Evolutionary conservation across 2,797 vertebrate genomes (phyloP).

Genomic region (Erithacus rubecula): DNA sequence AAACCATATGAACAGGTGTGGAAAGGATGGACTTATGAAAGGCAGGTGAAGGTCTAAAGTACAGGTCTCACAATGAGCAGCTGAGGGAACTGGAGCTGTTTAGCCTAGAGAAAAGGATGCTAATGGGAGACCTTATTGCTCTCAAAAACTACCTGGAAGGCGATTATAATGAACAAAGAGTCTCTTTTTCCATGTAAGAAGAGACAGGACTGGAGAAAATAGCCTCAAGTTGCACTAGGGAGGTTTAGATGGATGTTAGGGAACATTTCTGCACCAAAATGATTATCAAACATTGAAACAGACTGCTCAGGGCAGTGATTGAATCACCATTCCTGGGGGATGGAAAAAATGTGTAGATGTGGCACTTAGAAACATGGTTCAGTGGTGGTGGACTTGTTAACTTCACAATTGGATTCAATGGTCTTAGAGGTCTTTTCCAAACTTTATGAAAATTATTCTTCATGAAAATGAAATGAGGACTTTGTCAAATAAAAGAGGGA

Average conservation of each 20-base stretch:
- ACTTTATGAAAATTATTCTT: background rate
- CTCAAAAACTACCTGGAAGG: background rate
- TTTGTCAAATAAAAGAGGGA: background rate
- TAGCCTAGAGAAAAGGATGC: background rate
- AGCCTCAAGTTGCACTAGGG: background rate
- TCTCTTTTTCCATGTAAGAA: background rate
- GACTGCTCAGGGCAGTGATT: background rate
- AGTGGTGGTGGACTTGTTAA: background rate
- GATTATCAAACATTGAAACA: background rate
- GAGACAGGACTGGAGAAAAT: background rate
- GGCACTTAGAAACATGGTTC: background rate
- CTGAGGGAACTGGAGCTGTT: background rate
- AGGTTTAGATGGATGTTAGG: background rate
- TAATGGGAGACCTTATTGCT: background rate
- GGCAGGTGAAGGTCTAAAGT: background rate
- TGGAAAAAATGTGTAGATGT: background rate
- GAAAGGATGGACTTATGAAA: background rate
- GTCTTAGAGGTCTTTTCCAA: background rate
- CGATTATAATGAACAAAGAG: background rate
- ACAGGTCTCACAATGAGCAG: accelerated
- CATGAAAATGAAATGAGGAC: background rate
- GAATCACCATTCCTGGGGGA: background rate
- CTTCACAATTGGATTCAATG: background rate
- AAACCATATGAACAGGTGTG: background rate
- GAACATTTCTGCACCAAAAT: background rate